Conservation (phyloP, 2,797 vertebrate genomes). For the Cirrhinus mrigala region DNA sequence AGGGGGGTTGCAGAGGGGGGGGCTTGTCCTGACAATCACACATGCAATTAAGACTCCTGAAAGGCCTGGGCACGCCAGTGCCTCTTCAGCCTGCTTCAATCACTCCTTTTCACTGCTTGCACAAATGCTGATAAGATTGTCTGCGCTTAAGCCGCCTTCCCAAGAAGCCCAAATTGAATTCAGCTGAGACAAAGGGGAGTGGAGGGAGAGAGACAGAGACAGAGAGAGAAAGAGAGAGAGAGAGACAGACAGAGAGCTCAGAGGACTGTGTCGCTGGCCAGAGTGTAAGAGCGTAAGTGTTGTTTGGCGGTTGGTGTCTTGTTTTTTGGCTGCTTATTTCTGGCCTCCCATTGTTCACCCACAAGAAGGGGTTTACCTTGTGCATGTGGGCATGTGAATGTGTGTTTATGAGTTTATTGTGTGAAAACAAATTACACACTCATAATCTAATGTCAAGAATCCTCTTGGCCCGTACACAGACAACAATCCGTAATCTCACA, state of each 20-base stretch:
- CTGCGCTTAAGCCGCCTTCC: constrained; percentile 79
- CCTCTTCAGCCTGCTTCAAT: constrained; percentile 71
- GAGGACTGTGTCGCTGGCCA: constrained; percentile 18
- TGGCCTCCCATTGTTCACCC: constrained; percentile 42
- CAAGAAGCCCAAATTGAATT: constrained; percentile 84
- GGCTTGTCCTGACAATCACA: constrained; percentile 57
- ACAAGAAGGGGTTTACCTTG: constrained; percentile 40
- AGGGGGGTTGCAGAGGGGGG: constrained; percentile 24
- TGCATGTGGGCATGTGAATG: constrained; percentile 54
- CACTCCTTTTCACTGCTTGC: constrained; percentile 75
- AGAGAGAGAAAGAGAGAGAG: constrained; percentile 25
- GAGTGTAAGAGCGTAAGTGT: constrained; percentile 30
- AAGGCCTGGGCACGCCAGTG: constrained; percentile 80
- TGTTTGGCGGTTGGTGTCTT: constrained; percentile 42
- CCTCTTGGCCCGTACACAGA: constrained; percentile 77
- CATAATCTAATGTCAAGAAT: constrained; percentile 82
- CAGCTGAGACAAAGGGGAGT: constrained; percentile 76
- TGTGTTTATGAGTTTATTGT: constrained; percentile 56
- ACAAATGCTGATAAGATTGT: constrained; percentile 83
- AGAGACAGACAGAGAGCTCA: constrained; percentile 31
- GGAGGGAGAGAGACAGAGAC: constrained; percentile 62
- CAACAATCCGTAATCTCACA: constrained; percentile 75
- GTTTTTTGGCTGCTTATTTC: constrained; percentile 50
- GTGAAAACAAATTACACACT: constrained; percentile 77
- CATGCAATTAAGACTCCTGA: constrained; percentile 75